A percentile compares a stretch with the other conserved stretches of the same genome.
Evolutionary conservation across 2,888 invertebrate species (phyloP).

Genomic region (Cyclophora punctaria): DNA sequence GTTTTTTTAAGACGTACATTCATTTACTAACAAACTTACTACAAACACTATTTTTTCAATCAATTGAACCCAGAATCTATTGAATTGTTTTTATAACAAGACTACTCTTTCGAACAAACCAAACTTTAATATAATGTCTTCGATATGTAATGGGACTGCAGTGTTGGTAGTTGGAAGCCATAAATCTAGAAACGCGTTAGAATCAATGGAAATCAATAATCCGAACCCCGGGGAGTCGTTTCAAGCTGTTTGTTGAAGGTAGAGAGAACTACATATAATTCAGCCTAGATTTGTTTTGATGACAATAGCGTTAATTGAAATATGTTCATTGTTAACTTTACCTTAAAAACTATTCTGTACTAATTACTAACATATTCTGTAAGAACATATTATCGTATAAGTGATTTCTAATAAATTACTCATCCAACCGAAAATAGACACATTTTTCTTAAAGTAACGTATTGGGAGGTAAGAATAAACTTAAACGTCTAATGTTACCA

Average conservation of each 20-base stretch:
- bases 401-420: constrained; percentile 2
- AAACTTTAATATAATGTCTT: constrained; percentile 6
- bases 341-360: too few species aligned
- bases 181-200: constrained; percentile 63
- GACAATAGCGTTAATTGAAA: neutral
- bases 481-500: constrained; percentile 29
- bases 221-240: constrained; percentile 56
- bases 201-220: constrained; percentile 70
- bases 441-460: neutral
- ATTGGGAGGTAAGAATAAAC: constrained; percentile 9
- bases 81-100: neutral
- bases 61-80: too few species aligned
- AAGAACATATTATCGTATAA: neutral
- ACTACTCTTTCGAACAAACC: constrained; percentile 9
- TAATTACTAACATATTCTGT: too few species aligned
- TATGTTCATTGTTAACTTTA: too few species aligned
- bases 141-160: constrained; percentile 24
- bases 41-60: too few species aligned
- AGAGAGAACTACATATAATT: constrained; percentile 5
- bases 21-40: too few species aligned
- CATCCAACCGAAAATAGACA: neutral
- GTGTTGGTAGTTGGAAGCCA: constrained; percentile 37
- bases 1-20: too few species aligned
- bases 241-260: constrained; percentile 31
- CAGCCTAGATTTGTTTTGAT: constrained; percentile 15